These are phyloP conservation scores for Cosmia pyralina DNA, from an alignment of 2,888 invertebrate genomes.

Conservation along the genomic window DNA sequence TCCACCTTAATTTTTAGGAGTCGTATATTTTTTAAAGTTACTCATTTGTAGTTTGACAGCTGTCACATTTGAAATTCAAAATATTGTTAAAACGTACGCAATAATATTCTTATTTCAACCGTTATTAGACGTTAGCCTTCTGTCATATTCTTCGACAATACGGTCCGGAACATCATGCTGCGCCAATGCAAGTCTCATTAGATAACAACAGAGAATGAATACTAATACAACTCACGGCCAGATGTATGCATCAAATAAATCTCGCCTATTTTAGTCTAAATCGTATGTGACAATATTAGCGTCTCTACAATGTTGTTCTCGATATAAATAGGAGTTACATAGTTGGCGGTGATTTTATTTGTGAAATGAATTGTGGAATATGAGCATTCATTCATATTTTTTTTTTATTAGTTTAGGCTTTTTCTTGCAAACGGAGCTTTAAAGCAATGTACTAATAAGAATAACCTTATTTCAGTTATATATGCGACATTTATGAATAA, in stretches of 20 bases:
- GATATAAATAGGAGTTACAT: conserved; percentile 11
- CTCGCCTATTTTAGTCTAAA: conserved; percentile 37
- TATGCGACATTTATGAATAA: background rate
- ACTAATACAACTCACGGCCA: conserved; percentile 50
- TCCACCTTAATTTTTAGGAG: background rate
- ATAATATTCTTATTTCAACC: background rate
- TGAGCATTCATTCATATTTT: too few species aligned
- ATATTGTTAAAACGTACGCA: background rate
- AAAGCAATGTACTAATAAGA: background rate
- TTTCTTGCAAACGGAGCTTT: background rate
- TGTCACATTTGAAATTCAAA: background rate
- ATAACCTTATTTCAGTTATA: background rate
- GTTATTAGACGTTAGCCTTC: conserved; percentile 25
- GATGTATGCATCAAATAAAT: conserved; percentile 46
- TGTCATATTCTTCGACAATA: conserved; percentile 18
- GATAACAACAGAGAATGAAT: conserved; percentile 57
- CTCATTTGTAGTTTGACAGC: conserved; percentile 16
- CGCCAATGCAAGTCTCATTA: conserved; percentile 58
- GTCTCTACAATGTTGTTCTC: conserved; percentile 12
- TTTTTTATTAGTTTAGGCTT: background rate
- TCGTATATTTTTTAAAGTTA: background rate
- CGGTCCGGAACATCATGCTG: conserved; percentile 25
- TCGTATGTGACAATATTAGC: conserved; percentile 20
- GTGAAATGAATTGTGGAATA: too few species aligned
- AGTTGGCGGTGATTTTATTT: conserved; percentile 2